Evolutionary conservation across 2,888 invertebrate species (phyloP), one percentile per base, ranked within the genome.

Genomic region (Allolobophora icterica): DNA sequence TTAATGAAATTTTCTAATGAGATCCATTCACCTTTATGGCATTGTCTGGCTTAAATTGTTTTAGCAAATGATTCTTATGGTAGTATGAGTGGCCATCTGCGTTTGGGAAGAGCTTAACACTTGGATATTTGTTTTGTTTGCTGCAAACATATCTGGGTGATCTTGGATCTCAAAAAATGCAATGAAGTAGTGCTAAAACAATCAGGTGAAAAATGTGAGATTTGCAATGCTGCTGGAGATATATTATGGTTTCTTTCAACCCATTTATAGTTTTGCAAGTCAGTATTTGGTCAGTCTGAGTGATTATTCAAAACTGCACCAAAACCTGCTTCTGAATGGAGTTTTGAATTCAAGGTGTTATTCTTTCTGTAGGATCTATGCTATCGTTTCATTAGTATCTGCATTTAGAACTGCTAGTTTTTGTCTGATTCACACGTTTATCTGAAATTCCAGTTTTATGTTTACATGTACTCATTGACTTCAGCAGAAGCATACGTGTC

Each of bases 311-410:
- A 71, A n/a, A 24, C 30, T 8, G 71, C 71, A 71, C 71, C 71
- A 71, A 30, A n/a, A 52, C 52, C 19, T 71, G 71, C n/a, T 71
- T 71, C 30, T n/a, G 13, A 71, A 8, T n/a, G 2, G n/a, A n/a
- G n/a, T 71, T n/a, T 71, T 71, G 8, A 71, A 71, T 71, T 71
- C n/a, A 71, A 71, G 71, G n/a, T 71, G 71, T 71, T 71, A 71
- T 13, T 71, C 30, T n/a, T 71, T 71, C 71, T 71, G 71, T 71
- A 71, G 71, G 71, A 71, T 71, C 17, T 52, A 24, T 71, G 30
- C 30, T 71, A n/a, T 71, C n/a, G 71, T n/a, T 71, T 71, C 71
- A n/a, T n/a, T 71, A n/a, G n/a, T 71, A n/a, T n/a, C 71, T 71
- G 71, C 71, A 71, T 71, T 5, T 71, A 71, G 71, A 71, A 71